Base-by-base conservation (phyloP, 2,888 invertebrate genomes). In the Agrotis segetum region DNA sequence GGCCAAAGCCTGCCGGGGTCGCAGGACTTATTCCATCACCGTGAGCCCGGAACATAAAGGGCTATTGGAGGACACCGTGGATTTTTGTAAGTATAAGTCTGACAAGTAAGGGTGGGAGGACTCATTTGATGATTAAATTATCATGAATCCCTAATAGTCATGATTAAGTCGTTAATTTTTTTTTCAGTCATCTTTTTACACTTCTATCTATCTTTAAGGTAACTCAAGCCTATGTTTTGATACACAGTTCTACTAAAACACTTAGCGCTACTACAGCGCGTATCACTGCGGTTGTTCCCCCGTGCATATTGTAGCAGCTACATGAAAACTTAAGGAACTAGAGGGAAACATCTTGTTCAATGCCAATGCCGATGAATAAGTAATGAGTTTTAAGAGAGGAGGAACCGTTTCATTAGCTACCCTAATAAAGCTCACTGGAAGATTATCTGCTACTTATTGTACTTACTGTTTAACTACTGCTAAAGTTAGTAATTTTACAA, bases 321-420 rank as follows among this genome's bases (percentile, higher is more conserved):
- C 77, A 67, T 79, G 80, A 67, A 79, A 79, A 74, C 80, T 77
- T 67, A 77, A 79, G 77, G 67, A 79, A 60, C 67, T 34, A 58
- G 66, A 55, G 75, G 46, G 77, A 63, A 79, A 74, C 77, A 77
- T 77, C 55, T 74, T 67, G 76, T 76, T 80, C 66, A 53, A 67
- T 69, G 77, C 62, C 81, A 60, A 80, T 75, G 64, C 44, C 53
- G 55, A 74, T 79, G 52, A 75, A 74, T 74, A 61, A 67, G 46
- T 80, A 78, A 80, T 80, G 69, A 69, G 76, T 69, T 44, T 44
- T 69, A 59, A 68, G 80, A 63, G 67, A 44, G 58, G 55, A 64
- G 75, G 47, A 67, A 67, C 80, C 80, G 53, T 79, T 77, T 77
- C 75, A 77, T 77, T 77, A 77, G 80, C 47, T 74, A 56, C 77